These are phyloP conservation scores for Zoanthus gigantus DNA, from an alignment of 92 coral and sea anemone genomes.

Conservation along the genomic window DNA sequence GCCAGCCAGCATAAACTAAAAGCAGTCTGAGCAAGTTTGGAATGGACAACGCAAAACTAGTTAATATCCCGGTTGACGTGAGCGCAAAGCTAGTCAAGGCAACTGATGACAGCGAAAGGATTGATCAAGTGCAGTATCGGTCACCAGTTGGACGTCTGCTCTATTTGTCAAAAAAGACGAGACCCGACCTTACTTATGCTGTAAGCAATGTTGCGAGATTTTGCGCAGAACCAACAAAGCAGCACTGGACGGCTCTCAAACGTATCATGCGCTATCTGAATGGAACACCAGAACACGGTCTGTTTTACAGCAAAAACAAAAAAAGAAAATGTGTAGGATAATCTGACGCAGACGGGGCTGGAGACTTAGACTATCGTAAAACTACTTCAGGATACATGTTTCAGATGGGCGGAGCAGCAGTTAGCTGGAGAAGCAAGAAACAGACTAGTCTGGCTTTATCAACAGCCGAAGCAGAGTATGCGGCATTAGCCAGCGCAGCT, in stretches of 20 bases:
- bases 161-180: background rate
- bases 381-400: too few relatives aligned
- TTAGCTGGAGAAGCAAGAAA: background rate
- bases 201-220: background rate
- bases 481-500: too few relatives aligned
- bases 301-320: background rate
- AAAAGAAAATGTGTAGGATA: background rate
- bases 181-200: background rate
- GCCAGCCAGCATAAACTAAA: constrained; percentile 51
- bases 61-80: constrained; percentile 59
- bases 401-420: too few relatives aligned
- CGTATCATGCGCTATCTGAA: background rate
- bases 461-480: too few relatives aligned
- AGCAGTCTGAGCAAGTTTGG: constrained; percentile 47
- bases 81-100: constrained; percentile 53
- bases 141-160: background rate
- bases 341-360: too few relatives aligned
- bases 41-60: constrained; percentile 57
- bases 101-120: background rate
- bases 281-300: background rate
- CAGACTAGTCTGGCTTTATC: too few relatives aligned
- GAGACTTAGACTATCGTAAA: too few relatives aligned
- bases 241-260: background rate
- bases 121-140: background rate
- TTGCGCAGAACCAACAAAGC: background rate